These are phyloP conservation scores for Acanthornis magna DNA, from an alignment of 2,797 vertebrate species.

Conservation along the genomic window DNA sequence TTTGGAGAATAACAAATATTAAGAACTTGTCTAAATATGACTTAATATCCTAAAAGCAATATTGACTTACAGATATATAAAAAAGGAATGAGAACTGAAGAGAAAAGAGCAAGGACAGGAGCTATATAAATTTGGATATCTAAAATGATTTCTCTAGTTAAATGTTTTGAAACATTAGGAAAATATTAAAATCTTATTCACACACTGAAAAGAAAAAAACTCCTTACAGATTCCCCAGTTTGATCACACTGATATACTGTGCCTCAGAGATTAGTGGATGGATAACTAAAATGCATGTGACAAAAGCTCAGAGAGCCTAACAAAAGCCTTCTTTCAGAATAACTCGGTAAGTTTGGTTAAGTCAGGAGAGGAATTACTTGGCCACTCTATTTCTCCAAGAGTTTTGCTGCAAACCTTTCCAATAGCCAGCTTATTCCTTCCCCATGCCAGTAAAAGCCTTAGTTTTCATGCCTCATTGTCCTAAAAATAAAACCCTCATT, in stretches of 20 bases:
- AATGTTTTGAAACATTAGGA: background rate
- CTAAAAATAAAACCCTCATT: constrained; percentile 42
- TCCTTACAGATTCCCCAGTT: background rate
- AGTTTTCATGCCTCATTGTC: background rate
- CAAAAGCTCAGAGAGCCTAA: background rate
- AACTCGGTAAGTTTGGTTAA: background rate
- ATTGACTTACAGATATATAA: background rate
- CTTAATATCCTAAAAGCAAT: background rate
- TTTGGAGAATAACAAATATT: background rate
- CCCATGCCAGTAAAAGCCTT: background rate
- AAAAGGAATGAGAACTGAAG: background rate
- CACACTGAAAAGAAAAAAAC: background rate
- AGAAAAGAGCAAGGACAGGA: background rate
- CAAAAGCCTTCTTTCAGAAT: background rate
- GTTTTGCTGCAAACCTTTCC: background rate
- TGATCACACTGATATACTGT: background rate
- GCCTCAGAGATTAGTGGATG: background rate
- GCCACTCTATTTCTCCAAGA: background rate
- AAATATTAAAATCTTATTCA: background rate
- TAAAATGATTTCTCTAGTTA: background rate
- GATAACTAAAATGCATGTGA: background rate
- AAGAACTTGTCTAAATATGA: background rate
- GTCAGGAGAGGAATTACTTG: background rate
- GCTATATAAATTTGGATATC: background rate
- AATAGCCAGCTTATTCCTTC: background rate